Percentiles rank a stretch among this genome's conserved stretches.
These are phyloP conservation scores for Ctenopoma multispine DNA, from an alignment of 2,797 vertebrate species.

Conservation along the genomic window DNA sequence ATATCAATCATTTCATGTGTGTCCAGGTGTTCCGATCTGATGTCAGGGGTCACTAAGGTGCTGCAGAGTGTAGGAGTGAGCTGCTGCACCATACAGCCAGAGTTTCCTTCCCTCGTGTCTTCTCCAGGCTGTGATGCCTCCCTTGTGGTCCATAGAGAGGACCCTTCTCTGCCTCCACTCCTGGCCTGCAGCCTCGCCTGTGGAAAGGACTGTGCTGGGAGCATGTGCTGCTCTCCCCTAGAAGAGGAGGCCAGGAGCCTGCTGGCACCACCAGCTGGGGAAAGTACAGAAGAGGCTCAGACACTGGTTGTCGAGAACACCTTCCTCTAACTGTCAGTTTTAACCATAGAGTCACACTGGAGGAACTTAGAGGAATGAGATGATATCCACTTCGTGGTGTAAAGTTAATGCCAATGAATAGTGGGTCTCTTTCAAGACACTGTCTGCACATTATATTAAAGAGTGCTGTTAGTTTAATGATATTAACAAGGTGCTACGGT, in stretches of 20 bases:
- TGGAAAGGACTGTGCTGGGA: slow-evolving; percentile 65
- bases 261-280: slow-evolving; percentile 45
- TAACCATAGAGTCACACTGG: not conserved
- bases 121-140: slow-evolving; percentile 3
- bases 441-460: not conserved
- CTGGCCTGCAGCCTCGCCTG: slow-evolving; percentile 76
- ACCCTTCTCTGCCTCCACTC: slow-evolving; percentile 4
- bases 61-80: slow-evolving; percentile 75
- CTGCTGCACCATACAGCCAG: slow-evolving; percentile 84
- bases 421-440: not conserved
- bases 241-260: slow-evolving; percentile 25
- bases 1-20: not conserved
- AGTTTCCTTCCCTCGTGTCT: slow-evolving; percentile 60
- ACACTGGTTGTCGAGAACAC: slow-evolving; percentile 74
- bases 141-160: slow-evolving; percentile 22
- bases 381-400: not conserved
- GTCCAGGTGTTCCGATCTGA: slow-evolving; percentile 71
- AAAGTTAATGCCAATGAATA: not conserved
- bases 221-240: slow-evolving; percentile 76
- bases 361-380: not conserved
- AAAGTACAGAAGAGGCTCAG: slow-evolving; percentile 54
- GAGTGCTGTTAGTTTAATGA: slow-evolving; percentile 21
- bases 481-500: slow-evolving; percentile 29
- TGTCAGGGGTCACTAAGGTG: slow-evolving; percentile 71
- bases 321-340: slow-evolving; percentile 40